Evolutionary conservation across 2,113 vertebrate species (phyloP).

Genomic region (Labrus mixtus): DNA sequence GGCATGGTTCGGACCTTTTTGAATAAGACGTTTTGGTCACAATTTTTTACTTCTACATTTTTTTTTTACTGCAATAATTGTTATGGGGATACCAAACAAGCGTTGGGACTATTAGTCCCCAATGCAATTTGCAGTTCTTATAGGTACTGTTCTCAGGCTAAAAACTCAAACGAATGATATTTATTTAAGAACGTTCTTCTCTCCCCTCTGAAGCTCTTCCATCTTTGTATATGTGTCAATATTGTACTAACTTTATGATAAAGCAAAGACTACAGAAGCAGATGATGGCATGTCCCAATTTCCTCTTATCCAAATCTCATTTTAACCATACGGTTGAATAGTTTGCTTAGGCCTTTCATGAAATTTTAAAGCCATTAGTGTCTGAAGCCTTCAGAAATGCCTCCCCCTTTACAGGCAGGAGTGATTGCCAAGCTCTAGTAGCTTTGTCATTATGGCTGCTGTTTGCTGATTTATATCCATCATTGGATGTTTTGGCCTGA

Average conservation of each 20-base stretch:
- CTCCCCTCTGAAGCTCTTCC: neutral
- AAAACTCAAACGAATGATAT: too few species aligned
- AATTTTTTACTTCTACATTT: too few species aligned
- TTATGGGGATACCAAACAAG: too few species aligned
- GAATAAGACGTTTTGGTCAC: too few species aligned
- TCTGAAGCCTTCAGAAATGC: slow-evolving; percentile 7
- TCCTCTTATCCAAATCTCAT: neutral
- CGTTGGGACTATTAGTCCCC: too few species aligned
- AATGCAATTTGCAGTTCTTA: too few species aligned
- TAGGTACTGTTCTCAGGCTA: too few species aligned
- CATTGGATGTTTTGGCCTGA: neutral
- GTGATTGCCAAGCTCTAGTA: slow-evolving; percentile 3
- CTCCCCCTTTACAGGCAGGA: neutral
- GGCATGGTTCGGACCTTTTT: neutral
- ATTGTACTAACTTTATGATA: neutral
- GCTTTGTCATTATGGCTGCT: neutral
- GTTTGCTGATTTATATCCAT: slow-evolving; percentile 14
- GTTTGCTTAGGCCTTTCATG: neutral
- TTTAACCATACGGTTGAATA: slow-evolving; percentile 1
- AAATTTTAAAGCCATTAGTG: neutral
- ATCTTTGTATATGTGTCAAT: neutral
- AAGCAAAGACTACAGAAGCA: neutral
- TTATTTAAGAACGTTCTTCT: too few species aligned
- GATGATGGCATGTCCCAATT: neutral
- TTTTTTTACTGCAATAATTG: neutral